Evolutionary conservation across 2,113 vertebrate genomes (phyloP).

Genomic region (Pelodiscus sinensis): DNA sequence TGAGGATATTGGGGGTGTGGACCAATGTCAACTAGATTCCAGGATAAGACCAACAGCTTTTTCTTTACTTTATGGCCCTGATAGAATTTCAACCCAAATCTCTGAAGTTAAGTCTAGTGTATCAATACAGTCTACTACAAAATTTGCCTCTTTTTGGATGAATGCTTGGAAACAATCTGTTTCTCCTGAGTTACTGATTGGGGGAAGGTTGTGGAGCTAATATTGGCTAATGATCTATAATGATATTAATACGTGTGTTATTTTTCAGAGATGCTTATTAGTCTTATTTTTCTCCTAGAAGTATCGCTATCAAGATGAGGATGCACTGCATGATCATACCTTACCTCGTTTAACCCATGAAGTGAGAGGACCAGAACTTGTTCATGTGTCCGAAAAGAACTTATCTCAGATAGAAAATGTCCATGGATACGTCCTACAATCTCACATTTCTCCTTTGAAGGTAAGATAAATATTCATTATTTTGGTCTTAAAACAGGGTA

Average conservation of each 20-base stretch:
- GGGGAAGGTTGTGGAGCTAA: accelerated
- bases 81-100: accelerated
- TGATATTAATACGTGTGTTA: not conserved
- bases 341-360: conserved; percentile 92
- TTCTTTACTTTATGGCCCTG: not conserved
- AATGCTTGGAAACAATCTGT: not conserved
- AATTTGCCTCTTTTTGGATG: not conserved
- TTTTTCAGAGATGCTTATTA: not conserved
- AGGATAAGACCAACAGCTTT: accelerated
- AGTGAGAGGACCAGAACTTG: conserved; percentile 91
- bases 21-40: not conserved
- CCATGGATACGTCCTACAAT: conserved; percentile 95
- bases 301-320: conserved; percentile 96
- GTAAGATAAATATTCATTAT: conserved; percentile 57
- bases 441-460: conserved; percentile 97
- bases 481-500: not conserved
- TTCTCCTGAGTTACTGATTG: not conserved
- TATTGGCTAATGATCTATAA: not conserved
- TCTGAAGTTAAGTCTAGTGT: not conserved
- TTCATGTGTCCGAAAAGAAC: conserved; percentile 97
- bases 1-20: not conserved
- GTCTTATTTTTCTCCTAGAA: conserved; percentile 74
- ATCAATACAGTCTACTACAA: accelerated
- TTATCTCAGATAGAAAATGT: conserved; percentile 97
- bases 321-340: conserved; percentile 88